A percentile compares a stretch with the other conserved stretches of the same genome.
These are phyloP conservation scores for Kuschelorhynchus macadamiae DNA, from an alignment of 2,888 invertebrate species.

Conservation along the genomic window DNA sequence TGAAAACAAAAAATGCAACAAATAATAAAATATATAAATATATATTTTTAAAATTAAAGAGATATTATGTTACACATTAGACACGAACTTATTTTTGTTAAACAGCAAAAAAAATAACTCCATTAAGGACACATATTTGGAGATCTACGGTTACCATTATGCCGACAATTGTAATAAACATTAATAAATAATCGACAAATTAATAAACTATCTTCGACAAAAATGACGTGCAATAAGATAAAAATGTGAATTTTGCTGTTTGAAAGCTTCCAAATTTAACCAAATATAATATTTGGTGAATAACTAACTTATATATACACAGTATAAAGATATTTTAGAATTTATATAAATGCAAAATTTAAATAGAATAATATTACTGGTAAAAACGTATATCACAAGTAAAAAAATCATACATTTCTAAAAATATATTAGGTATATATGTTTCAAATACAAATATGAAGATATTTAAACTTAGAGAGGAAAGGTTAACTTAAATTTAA, in stretches of 20 bases:
- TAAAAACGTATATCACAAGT: slow-evolving; percentile 39
- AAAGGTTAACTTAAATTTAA: neutral
- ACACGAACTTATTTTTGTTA: slow-evolving; percentile 11
- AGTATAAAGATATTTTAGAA: neutral
- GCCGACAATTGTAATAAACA: no score
- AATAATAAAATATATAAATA: slow-evolving; percentile 50
- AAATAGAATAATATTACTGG: slow-evolving; percentile 32
- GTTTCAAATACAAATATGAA: neutral
- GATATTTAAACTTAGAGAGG: neutral
- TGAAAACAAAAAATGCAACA: slow-evolving; percentile 47
- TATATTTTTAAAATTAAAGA: slow-evolving; percentile 29
- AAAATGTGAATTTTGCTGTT: neutral
- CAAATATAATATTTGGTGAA: slow-evolving; percentile 6
- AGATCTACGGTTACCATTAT: neutral
- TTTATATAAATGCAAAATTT: slow-evolving; percentile 30
- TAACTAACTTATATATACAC: neutral
- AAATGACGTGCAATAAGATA: no score
- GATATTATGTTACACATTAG: slow-evolving; percentile 24
- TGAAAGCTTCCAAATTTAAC: slow-evolving; percentile 3
- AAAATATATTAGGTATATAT: slow-evolving; percentile 11
- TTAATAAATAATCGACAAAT: no score
- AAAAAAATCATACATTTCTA: slow-evolving; percentile 21
- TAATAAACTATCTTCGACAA: no score
- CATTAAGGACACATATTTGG: neutral
- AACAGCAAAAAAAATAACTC: neutral